Evolutionary conservation across 2,797 vertebrate species (phyloP).

Genomic region (Liasis olivaceus): DNA sequence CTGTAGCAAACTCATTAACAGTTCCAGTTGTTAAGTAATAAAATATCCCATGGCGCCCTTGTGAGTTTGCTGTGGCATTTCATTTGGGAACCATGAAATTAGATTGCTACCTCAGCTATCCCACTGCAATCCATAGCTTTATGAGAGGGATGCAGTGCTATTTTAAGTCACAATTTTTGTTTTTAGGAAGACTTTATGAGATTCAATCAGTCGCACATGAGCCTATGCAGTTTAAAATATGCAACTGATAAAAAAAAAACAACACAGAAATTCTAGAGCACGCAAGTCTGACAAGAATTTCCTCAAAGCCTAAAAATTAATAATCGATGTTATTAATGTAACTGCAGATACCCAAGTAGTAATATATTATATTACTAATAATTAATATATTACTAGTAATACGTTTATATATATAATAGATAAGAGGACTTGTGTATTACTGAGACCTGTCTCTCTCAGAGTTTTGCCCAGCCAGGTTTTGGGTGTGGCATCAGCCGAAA

Average conservation of each 20-base stretch:
- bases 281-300: background rate
- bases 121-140: background rate
- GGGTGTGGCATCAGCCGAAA: background rate
- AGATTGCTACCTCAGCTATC: background rate
- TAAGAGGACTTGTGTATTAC: background rate
- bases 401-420: background rate
- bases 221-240: background rate
- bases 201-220: background rate
- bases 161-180: background rate
- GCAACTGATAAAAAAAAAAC: background rate
- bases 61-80: background rate
- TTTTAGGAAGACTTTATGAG: background rate
- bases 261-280: background rate
- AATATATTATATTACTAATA: background rate
- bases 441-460: background rate
- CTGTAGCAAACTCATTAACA: background rate
- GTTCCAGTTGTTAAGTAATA: background rate
- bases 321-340: background rate
- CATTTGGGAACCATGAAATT: background rate
- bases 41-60: background rate
- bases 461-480: background rate
- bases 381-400: background rate
- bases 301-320: background rate
- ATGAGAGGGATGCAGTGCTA: background rate
- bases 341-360: background rate